A percentile compares a stretch with the other conserved stretches of the same genome.
These are phyloP conservation scores for Mionectes olivaceus DNA, from an alignment of 2,797 vertebrate genomes.

Conservation along the genomic window DNA sequence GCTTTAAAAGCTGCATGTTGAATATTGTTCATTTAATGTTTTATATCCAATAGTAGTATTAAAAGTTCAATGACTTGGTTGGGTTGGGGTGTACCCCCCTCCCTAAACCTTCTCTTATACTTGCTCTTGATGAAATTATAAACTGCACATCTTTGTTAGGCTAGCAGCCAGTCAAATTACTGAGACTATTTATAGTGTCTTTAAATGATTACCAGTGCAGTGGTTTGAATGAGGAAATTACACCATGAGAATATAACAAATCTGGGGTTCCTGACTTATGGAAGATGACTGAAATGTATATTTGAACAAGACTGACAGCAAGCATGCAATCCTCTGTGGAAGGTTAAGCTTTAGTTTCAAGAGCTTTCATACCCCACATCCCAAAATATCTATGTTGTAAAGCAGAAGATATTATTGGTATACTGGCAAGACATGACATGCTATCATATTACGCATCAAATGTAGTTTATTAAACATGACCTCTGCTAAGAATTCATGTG, in stretches of 20 bases:
- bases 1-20: not conserved
- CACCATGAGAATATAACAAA: rapidly evolving
- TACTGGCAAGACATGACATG: not conserved
- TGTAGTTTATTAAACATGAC: not conserved
- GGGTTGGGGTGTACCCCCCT: not conserved
- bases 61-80: not conserved
- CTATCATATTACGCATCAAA: not conserved
- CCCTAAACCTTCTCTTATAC: not conserved
- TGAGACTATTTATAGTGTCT: not conserved
- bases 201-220: not conserved
- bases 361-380: not conserved
- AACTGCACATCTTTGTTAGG: not conserved
- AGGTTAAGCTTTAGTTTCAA: not conserved
- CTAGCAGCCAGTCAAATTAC: not conserved
- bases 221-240: not conserved
- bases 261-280: not conserved
- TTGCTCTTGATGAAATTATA: not conserved
- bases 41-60: not conserved
- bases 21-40: not conserved
- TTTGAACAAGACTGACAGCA: not conserved
- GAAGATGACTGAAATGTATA: not conserved
- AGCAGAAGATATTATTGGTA: not conserved
- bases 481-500: not conserved
- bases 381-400: not conserved
- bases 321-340: not conserved